Evolutionary conservation across 1,140 invertebrate species (phyloP).

Genomic region (Leptoteleia sp.): DNA sequence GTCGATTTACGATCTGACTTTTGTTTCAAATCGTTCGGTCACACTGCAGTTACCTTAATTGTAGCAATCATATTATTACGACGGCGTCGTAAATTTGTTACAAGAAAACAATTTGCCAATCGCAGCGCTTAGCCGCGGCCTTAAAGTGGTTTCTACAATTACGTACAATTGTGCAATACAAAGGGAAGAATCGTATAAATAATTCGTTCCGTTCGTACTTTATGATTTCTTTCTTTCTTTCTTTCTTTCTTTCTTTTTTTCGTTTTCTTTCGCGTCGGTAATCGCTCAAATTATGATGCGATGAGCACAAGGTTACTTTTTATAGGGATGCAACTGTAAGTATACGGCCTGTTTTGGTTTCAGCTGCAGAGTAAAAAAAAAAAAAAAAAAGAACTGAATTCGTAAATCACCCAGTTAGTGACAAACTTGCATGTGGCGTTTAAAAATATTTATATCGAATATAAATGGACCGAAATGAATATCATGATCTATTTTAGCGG

Average conservation of each 20-base stretch:
- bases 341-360: conserved; percentile 23
- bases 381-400: conserved; percentile 12
- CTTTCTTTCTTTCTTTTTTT: no score
- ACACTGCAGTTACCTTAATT: conserved; percentile 33
- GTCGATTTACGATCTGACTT: conserved; percentile 50
- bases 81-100: conserved; percentile 23
- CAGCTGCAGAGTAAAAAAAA: conserved; percentile 5
- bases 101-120: conserved; percentile 36
- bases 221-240: no score
- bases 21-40: conserved; percentile 17
- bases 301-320: conserved; percentile 26
- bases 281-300: neutral
- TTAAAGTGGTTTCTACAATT: conserved; percentile 31
- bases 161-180: conserved; percentile 8
- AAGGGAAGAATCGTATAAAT: conserved; percentile 20
- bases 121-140: conserved; percentile 15
- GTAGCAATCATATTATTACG: conserved; percentile 46
- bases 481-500: conserved; percentile 12
- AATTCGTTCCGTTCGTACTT: conserved; percentile 8
- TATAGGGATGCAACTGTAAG: conserved; percentile 32
- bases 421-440: conserved; percentile 29
- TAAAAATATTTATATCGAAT: conserved; percentile 11
- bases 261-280: neutral
- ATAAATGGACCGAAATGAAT: conserved; percentile 21
- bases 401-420: conserved; percentile 43